phyloP scores from a whole-genome alignment of 2,888 invertebrate genomes.

The Phortica magna region DNA sequence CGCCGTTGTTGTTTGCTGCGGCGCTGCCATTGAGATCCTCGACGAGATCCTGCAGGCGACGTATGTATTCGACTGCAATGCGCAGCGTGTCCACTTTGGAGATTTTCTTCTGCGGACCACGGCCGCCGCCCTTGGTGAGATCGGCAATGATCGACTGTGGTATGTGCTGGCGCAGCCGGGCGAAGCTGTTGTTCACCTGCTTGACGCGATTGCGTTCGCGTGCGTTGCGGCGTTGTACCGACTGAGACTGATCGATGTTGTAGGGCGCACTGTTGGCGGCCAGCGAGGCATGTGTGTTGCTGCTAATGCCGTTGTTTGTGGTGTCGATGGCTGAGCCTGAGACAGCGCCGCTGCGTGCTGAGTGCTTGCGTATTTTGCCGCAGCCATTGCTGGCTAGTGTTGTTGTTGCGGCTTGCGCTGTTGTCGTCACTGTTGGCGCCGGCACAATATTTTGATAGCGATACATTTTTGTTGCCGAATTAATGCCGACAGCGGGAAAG shows the following conservation, averaged over 20 bases:
- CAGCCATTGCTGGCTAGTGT: constrained; percentile 79
- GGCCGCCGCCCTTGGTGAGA: constrained; percentile 82
- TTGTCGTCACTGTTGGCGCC: constrained; percentile 49
- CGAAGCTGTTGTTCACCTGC: constrained; percentile 96
- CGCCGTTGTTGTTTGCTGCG: constrained; percentile 50
- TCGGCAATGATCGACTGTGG: constrained; percentile 88
- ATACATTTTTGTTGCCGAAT: constrained; percentile 59
- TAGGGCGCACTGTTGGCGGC: constrained; percentile 57
- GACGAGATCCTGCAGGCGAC: constrained; percentile 87
- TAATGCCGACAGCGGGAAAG: constrained; percentile 58
- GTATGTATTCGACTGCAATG: constrained; percentile 93
- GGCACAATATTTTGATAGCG: constrained; percentile 72
- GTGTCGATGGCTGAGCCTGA: too few species aligned
- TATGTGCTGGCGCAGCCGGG: constrained; percentile 92
- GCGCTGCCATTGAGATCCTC: constrained; percentile 67
- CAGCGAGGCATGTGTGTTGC: constrained; percentile 1
- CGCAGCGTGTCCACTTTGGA: constrained; percentile 93
- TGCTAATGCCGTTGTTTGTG: background rate
- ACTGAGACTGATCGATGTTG: constrained; percentile 85
- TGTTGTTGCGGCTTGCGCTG: constrained; percentile 44
- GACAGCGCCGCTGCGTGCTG: constrained; percentile 80
- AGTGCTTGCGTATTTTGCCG: constrained; percentile 84
- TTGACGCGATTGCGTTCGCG: constrained; percentile 96
- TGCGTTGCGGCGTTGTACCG: constrained; percentile 94
- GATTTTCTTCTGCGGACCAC: constrained; percentile 89